phyloP scores from a whole-genome alignment of 2,888 invertebrate species.

The Drosophila prostipennis region DNA sequence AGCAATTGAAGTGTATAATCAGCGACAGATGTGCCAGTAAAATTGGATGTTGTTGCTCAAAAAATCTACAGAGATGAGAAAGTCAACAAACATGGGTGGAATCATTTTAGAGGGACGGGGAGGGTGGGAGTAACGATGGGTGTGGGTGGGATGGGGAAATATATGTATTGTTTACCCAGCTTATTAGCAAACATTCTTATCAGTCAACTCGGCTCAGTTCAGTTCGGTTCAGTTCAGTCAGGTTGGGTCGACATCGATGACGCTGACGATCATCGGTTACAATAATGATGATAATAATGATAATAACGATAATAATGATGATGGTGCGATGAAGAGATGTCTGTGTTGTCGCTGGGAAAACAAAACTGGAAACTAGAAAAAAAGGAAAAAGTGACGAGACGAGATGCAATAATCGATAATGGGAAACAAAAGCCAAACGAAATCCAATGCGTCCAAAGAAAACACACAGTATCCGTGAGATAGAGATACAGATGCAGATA shows the following conservation, averaged over 20 bases:
- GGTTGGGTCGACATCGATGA: constrained; percentile 34
- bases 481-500: constrained; percentile 47
- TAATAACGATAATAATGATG: constrained; percentile 6
- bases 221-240: constrained; percentile 23
- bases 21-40: not conserved
- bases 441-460: constrained; percentile 63
- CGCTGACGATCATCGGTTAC: constrained; percentile 29
- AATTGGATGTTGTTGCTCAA: constrained; percentile 16
- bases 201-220: constrained; percentile 46
- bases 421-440: constrained; percentile 48
- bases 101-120: not conserved
- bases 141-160: constrained; percentile 27
- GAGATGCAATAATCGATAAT: constrained; percentile 76
- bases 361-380: constrained; percentile 47
- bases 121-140: not conserved
- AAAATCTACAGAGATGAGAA: constrained; percentile 17
- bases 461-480: constrained; percentile 55
- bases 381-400: not conserved
- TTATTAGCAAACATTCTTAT: constrained; percentile 80
- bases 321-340: constrained; percentile 34
- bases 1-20: not conserved
- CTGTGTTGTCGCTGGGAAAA: constrained; percentile 71
- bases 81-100: constrained; percentile 15
- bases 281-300: constrained; percentile 14
- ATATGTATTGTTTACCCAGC: constrained; percentile 56